phyloP scores from a whole-genome alignment of 2,797 vertebrate species.

The Tragelaphus eurycerus region DNA sequence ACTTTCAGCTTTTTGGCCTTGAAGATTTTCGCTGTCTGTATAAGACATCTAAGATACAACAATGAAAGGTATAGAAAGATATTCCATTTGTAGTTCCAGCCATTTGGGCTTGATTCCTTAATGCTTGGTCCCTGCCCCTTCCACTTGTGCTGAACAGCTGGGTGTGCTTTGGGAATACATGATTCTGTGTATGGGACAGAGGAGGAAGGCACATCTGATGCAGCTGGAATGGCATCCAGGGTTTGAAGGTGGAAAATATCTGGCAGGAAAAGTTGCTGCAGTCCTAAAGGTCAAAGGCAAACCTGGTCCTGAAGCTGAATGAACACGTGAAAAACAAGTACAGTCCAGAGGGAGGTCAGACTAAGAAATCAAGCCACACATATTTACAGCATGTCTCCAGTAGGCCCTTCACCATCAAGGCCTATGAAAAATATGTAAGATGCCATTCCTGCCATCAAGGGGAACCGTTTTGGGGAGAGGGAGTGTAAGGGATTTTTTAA shows the following conservation, averaged over 20 bases:
- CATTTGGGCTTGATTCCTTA: neutral
- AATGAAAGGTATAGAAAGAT: neutral
- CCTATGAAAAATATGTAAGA: neutral
- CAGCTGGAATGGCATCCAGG: neutral
- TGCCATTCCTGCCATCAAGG: neutral
- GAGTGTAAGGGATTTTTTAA: neutral
- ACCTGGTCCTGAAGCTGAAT: neutral
- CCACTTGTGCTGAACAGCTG: neutral
- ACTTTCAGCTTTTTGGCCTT: neutral
- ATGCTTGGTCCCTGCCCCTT: neutral
- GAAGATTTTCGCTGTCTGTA: neutral
- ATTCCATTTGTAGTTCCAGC: neutral
- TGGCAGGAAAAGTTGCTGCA: constrained; percentile 18
- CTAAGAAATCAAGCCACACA: neutral
- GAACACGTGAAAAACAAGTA: neutral
- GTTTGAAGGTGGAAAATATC: neutral
- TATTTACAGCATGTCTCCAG: neutral
- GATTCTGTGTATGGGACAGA: neutral
- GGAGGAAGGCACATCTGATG: neutral
- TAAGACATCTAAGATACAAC: neutral
- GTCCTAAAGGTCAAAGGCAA: constrained; percentile 40
- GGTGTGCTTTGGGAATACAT: neutral
- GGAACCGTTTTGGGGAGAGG: neutral
- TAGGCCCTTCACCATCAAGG: neutral
- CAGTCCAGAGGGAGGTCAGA: neutral